Evolutionary conservation across 1,140 invertebrate genomes (phyloP).

Genomic region (Druon quercuslanigerum): DNA sequence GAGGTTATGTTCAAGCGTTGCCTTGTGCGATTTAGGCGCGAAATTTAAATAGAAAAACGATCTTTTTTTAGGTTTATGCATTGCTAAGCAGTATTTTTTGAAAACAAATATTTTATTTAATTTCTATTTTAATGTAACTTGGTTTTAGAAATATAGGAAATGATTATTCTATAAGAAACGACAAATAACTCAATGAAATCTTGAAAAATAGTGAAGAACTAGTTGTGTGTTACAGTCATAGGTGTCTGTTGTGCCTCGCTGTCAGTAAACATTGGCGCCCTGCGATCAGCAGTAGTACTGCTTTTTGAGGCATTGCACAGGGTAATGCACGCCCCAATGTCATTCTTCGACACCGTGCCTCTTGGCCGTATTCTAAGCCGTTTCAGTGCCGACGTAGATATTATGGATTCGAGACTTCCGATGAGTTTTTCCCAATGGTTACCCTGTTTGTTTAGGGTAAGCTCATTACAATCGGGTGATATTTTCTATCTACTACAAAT

Average conservation of each 20-base stretch:
- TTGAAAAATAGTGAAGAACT: constrained; percentile 56
- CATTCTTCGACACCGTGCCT: constrained; percentile 92
- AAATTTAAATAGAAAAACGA: too few species aligned
- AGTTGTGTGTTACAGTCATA: constrained; percentile 78
- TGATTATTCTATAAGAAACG: not conserved
- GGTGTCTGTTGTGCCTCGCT: constrained; percentile 82
- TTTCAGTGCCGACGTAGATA: constrained; percentile 90
- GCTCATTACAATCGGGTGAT: constrained; percentile 37
- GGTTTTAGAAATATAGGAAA: too few species aligned
- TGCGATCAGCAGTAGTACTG: constrained; percentile 83
- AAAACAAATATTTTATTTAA: too few species aligned
- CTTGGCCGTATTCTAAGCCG: constrained; percentile 89
- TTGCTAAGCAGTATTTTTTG: too few species aligned
- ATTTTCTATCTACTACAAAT: not conserved
- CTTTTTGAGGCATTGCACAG: constrained; percentile 81
- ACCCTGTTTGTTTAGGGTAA: constrained; percentile 75
- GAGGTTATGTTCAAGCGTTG: too few species aligned
- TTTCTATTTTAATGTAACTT: too few species aligned
- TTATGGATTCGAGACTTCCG: constrained; percentile 85
- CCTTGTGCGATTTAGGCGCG: too few species aligned
- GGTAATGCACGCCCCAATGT: constrained; percentile 83
- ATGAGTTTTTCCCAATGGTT: constrained; percentile 83
- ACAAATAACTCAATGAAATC: constrained; percentile 31
- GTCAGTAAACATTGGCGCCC: constrained; percentile 81
- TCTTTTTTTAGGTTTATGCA: too few species aligned